Evolutionary conservation across 2,113 vertebrate genomes (phyloP).

Genomic region (Chaenogobius annularis): DNA sequence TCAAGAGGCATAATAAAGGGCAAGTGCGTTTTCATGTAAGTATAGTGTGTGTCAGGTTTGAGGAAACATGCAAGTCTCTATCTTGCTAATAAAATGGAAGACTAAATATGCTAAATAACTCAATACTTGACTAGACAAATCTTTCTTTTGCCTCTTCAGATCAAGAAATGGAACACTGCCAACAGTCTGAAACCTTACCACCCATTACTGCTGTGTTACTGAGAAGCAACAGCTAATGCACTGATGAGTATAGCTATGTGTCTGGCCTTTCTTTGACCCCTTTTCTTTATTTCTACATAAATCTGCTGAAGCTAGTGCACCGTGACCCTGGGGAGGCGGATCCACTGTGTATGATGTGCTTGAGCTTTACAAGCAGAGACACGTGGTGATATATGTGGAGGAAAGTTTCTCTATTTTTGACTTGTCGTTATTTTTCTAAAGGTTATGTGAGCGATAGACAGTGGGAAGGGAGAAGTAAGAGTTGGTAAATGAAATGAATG

Average conservation of each 20-base stretch:
- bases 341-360: neutral
- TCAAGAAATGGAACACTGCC: neutral
- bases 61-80: neutral
- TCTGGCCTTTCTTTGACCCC: constrained; percentile 33
- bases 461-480: constrained; percentile 6
- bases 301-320: neutral
- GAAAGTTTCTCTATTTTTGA: constrained; percentile 4
- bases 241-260: constrained; percentile 29
- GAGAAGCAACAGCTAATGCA: constrained; percentile 3
- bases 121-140: neutral
- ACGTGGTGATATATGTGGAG: constrained; percentile 8
- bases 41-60: neutral
- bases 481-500: constrained; percentile 14
- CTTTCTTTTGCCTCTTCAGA: neutral
- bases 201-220: neutral
- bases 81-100: neutral
- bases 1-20: neutral
- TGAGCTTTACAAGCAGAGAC: constrained; percentile 2
- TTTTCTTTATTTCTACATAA: constrained; percentile 10
- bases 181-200: neutral
- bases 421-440: neutral
- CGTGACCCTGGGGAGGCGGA: neutral
- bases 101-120: neutral
- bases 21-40: neutral
- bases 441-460: neutral